A percentile compares a stretch with the other conserved stretches of the same genome.
These are phyloP conservation scores for Amphiura filiformis DNA, from an alignment of 35 echinoderm and acorn worm species.

Conservation along the genomic window DNA sequence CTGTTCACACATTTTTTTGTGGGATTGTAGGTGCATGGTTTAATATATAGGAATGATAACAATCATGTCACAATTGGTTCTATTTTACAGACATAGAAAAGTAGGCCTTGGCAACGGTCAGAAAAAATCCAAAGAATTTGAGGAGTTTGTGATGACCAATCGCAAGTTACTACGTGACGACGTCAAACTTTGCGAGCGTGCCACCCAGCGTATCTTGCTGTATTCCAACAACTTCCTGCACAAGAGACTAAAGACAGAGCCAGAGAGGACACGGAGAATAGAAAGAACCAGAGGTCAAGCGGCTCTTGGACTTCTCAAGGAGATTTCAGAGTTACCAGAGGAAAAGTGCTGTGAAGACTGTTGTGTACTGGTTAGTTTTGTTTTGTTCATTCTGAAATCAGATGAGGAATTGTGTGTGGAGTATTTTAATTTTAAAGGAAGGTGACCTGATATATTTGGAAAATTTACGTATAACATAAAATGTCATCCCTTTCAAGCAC, in stretches of 20 bases:
- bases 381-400: no score
- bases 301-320: conserved; percentile 40
- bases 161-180: conserved; percentile 68
- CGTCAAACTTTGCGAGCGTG: conserved; percentile 85
- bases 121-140: conserved; percentile 89
- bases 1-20: no score
- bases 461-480: no score
- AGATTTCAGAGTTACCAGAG: conserved; percentile 46
- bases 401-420: neutral
- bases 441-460: no score
- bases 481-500: no score
- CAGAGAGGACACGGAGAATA: conserved; percentile 43
- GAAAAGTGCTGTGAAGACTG: conserved; percentile 78
- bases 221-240: conserved; percentile 99
- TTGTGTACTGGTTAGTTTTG: conserved; percentile 75
- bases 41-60: no score
- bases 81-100: conserved; percentile 62
- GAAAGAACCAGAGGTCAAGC: conserved; percentile 56
- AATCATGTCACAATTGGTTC: no score
- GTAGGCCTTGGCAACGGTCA: conserved; percentile 97
- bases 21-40: no score
- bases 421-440: no score
- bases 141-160: conserved; percentile 84
- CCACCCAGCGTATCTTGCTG: conserved; percentile 71
- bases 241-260: conserved; percentile 90